These are phyloP conservation scores for Drosophila putrida DNA, from an alignment of 2,888 invertebrate genomes.

Conservation along the genomic window DNA sequence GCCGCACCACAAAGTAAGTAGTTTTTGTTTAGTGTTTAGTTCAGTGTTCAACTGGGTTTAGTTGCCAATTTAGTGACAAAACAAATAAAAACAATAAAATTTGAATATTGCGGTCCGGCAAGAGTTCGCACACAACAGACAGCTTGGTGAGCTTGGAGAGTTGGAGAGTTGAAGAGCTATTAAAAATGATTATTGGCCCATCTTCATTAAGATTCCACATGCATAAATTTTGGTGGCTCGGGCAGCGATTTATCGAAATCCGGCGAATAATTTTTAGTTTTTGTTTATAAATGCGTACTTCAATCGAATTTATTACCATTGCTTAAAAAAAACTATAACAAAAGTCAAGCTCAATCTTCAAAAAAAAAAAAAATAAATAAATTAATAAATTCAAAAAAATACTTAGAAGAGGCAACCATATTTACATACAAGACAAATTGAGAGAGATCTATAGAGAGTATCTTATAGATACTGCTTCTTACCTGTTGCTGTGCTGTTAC, in stretches of 20 bases:
- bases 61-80: slow-evolving; percentile 76
- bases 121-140: slow-evolving; percentile 20
- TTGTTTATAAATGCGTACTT: slow-evolving; percentile 66
- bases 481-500: slow-evolving; percentile 60
- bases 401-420: slow-evolving; percentile 26
- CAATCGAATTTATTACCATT: slow-evolving; percentile 62
- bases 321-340: slow-evolving; percentile 47
- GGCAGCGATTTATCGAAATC: slow-evolving; percentile 50
- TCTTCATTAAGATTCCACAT: slow-evolving; percentile 72
- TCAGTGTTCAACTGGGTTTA: slow-evolving; percentile 53
- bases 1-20: slow-evolving; percentile 57
- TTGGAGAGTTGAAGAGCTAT: slow-evolving; percentile 56
- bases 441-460: not conserved
- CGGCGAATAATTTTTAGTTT: slow-evolving; percentile 16
- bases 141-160: slow-evolving; percentile 2
- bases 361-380: not conserved
- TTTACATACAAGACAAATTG: slow-evolving; percentile 59
- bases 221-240: slow-evolving; percentile 60
- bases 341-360: slow-evolving; percentile 22
- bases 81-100: slow-evolving; percentile 65
- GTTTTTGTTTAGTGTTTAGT: slow-evolving; percentile 53
- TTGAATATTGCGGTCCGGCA: slow-evolving; percentile 63
- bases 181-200: slow-evolving; percentile 75
- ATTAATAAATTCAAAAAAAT: too few species aligned
- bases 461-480: slow-evolving; percentile 30